Percentiles rank a stretch among this genome's conserved stretches.
phyloP scores from a whole-genome alignment of 2,113 vertebrate species.

The Lepus europaeus region DNA sequence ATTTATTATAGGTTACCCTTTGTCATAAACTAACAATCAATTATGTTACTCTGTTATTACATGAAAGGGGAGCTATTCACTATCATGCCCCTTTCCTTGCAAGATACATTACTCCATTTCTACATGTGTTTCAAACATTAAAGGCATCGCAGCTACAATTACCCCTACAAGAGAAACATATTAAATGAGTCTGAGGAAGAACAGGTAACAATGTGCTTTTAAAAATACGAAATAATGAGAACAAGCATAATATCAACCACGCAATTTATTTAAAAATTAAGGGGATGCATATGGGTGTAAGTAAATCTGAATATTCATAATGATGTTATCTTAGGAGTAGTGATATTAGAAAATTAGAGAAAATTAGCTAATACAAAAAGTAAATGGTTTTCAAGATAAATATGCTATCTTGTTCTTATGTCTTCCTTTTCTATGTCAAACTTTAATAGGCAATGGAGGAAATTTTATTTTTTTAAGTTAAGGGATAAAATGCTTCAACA shows the following conservation, averaged over 20 bases:
- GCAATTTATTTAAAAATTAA: neutral
- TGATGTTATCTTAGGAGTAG: neutral
- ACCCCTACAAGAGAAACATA: neutral
- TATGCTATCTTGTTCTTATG: neutral
- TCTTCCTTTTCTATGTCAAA: constrained; percentile 26
- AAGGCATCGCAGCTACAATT: neutral
- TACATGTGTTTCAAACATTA: neutral
- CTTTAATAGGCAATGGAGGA: neutral
- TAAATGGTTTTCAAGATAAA: constrained; percentile 17
- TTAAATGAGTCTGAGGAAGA: neutral
- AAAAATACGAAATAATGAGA: neutral
- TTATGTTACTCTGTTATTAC: neutral
- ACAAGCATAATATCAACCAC: neutral
- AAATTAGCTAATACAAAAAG: constrained; percentile 5
- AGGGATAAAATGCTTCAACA: constrained; percentile 49
- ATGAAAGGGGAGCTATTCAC: neutral
- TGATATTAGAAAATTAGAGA: neutral
- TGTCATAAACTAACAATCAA: neutral
- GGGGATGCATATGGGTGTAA: neutral
- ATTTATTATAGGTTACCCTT: neutral
- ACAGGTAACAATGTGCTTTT: neutral
- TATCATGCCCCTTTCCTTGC: too few species aligned
- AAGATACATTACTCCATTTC: neutral
- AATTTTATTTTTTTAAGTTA: constrained; percentile 54
- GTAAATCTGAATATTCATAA: neutral